Percentiles rank a stretch among this genome's conserved stretches.
Conservation (phyloP, 2,888 invertebrate species). For the Saturnia japonica region DNA sequence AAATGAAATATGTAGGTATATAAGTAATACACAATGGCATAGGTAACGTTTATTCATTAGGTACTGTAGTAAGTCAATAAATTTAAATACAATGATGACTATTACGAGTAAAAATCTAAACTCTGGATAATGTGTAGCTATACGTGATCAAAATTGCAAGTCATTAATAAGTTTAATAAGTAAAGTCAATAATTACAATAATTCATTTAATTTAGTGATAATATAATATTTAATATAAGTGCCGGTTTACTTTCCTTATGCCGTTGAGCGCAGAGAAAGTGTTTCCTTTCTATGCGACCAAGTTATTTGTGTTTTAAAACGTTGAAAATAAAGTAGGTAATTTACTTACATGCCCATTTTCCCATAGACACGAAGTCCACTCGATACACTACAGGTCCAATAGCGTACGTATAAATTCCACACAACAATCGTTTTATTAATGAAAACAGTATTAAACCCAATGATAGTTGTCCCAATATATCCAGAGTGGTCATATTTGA, state of each 20-base stretch:
- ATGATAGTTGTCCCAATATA: conserved; percentile 73
- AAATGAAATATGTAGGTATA: background rate
- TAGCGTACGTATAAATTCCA: conserved; percentile 62
- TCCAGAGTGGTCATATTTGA: conserved; percentile 58
- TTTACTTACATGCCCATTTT: conserved; percentile 90
- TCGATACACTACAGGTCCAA: conserved; percentile 81
- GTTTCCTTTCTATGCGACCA: conserved; percentile 23
- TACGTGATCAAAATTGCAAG: background rate
- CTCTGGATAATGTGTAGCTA: background rate
- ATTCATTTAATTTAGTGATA: background rate
- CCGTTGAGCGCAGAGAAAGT: conserved; percentile 18
- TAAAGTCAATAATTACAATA: background rate
- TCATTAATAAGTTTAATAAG: too few relatives aligned
- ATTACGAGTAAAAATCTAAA: too few relatives aligned
- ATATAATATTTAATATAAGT: background rate
- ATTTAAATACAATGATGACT: too few relatives aligned
- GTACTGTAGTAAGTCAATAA: too few relatives aligned
- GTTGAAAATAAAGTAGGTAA: conserved; percentile 23
- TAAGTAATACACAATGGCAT: background rate
- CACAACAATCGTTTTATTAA: conserved; percentile 48
- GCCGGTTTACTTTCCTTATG: conserved; percentile 13
- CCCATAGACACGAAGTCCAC: conserved; percentile 86
- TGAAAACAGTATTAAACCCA: conserved; percentile 51
- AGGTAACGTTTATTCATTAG: too few relatives aligned
- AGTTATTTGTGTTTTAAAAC: conserved; percentile 16